phyloP scores from a whole-genome alignment of 2,797 vertebrate genomes.

The Pangasius djambal region DNA sequence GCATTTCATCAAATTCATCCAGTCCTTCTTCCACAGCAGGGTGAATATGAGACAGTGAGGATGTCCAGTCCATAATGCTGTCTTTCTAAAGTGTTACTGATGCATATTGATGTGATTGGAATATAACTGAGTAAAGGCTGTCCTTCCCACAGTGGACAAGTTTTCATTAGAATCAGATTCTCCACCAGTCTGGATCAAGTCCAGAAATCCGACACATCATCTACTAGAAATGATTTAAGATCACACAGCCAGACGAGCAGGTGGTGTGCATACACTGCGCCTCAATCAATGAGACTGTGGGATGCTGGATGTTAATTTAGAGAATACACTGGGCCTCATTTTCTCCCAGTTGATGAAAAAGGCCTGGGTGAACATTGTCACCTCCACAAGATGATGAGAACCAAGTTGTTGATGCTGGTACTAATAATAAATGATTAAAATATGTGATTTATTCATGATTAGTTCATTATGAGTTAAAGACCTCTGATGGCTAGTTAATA shows the following conservation, averaged over 20 bases:
- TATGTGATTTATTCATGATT: background rate
- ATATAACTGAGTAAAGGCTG: background rate
- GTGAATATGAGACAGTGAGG: background rate
- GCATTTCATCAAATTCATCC: background rate
- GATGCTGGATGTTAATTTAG: slow-evolving; percentile 10
- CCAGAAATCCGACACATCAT: background rate
- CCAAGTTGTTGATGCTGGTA: background rate
- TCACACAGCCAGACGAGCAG: slow-evolving; percentile 3
- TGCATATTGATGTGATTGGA: background rate
- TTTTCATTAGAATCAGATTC: background rate
- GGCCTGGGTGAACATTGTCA: background rate
- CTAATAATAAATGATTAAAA: background rate
- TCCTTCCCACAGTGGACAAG: background rate
- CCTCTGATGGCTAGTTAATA: background rate
- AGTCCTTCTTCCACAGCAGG: background rate
- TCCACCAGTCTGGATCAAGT: background rate
- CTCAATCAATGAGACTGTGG: background rate
- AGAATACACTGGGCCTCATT: slow-evolving; percentile 9
- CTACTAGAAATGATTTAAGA: slow-evolving; percentile 7
- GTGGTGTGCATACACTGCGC: slow-evolving; percentile 3
- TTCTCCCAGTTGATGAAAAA: background rate
- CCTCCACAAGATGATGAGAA: background rate
- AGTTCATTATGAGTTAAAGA: slow-evolving; percentile 7
- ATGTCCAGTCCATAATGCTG: background rate
- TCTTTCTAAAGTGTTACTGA: slow-evolving; percentile 11